Base-by-base conservation (phyloP, 1,140 invertebrate genomes). In the Prorops nasuta region DNA sequence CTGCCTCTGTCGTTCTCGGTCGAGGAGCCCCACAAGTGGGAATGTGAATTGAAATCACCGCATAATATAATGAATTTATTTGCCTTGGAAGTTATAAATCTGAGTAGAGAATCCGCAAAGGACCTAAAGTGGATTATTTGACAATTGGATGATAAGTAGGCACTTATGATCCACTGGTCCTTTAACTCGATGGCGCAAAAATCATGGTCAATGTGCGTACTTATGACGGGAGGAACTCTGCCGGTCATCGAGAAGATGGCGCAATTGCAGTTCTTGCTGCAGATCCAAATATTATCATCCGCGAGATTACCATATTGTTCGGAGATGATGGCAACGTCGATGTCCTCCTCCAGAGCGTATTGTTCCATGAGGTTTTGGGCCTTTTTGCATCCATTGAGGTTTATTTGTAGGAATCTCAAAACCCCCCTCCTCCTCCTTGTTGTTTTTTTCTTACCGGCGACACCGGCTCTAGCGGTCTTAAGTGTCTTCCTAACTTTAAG, bases 401-500 rank as follows among this genome's bases (percentile, higher is more conserved):
- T 40, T 4, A 40, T 19, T 9, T 40, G 38, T 20, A 40, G 38
- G 38, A 40, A 18, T 19, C 19, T 40, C n/a, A n/a, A n/a, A n/a
- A n/a, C n/a, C n/a, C n/a, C n/a, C n/a, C n/a, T n/a, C n/a, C n/a
- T n/a, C n/a, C n/a, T n/a, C n/a, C n/a, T n/a, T n/a, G n/a, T n/a
- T n/a, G n/a, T n/a, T n/a, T n/a, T n/a, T n/a, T n/a, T n/a, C n/a
- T n/a, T n/a, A n/a, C n/a, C n/a, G n/a, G n/a, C n/a, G n/a, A n/a
- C n/a, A n/a, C n/a, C n/a, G n/a, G n/a, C n/a, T n/a, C n/a, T n/a
- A n/a, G n/a, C n/a, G n/a, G n/a, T n/a, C n/a, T n/a, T n/a, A n/a
- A n/a, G n/a, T n/a, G n/a, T n/a, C n/a, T n/a, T n/a, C n/a, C n/a
- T n/a, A n/a, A n/a, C n/a, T n/a, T n/a, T n/a, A n/a, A n/a, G n/a